Evolutionary conservation across 2,888 invertebrate genomes (phyloP), one percentile per base, ranked within the genome.

Genomic region (Antheraea assamensis): DNA sequence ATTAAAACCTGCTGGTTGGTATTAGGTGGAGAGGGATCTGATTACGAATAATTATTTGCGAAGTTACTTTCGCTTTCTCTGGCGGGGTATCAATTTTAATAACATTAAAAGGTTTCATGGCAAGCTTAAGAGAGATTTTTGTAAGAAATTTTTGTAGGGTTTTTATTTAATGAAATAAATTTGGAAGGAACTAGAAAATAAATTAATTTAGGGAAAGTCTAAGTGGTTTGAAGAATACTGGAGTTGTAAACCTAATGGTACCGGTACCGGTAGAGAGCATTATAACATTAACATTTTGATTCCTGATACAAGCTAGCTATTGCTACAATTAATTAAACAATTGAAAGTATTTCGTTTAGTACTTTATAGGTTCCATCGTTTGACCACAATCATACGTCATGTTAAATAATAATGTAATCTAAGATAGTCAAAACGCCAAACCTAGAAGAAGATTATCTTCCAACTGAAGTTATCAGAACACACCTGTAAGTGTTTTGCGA

Each of bases 71-170:
- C 35, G 24, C 13, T 31, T 31, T 66, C 31, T 10, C 66, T 35
- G 21, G 35, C 35, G n/a, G 15, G 31, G 49, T 71, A 71, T 71
- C 71, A 58, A 71, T 58, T 71, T 71, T 71, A 71, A 58, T 71
- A 71, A 58, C 31, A 55, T 58, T 71, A 71, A 71, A 58, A 71
- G 71, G 31, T 58, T 58, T 55, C 58, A 17, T 68, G 15, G 71
- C 35, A 55, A 17, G 13, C 61, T 64, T 30, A 19, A 35, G 19
- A 71, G 35, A 24, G 71, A 58, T 61, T 71, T 71, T 27, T 71
- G 31, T 2, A 10, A 52, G n/a, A n/a, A 35, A 13, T 58, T 58
- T 71, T 55, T 8, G 49, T 21, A 31, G 61, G 35, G 15, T 58
- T 42, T 55, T 58, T 35, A 58, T n/a, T 35, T 15, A 71, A 24